Conservation (phyloP, 1,140 invertebrate genomes). For the Orchestia grillus region DNA sequence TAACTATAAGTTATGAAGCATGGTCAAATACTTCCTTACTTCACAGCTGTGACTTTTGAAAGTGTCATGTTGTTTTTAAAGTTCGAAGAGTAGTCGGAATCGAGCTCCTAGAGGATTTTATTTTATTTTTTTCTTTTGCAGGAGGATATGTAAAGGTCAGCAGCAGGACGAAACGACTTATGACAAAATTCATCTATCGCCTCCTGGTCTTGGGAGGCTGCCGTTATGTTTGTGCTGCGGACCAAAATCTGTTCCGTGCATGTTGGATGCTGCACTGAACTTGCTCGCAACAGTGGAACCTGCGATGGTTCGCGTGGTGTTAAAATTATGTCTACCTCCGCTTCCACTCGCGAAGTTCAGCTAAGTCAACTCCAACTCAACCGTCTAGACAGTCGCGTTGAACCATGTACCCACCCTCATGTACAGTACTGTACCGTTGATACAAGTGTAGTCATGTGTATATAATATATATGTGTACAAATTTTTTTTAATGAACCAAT, state of each 20-base stretch:
- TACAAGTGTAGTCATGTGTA: conserved; percentile 17
- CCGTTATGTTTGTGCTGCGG: neutral
- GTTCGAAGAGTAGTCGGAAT: neutral
- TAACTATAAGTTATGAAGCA: no score
- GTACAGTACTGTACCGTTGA: conserved; percentile 29
- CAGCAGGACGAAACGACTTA: neutral
- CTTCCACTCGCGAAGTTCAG: neutral
- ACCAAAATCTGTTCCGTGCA: neutral
- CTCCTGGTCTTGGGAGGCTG: neutral
- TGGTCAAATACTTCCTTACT: no score
- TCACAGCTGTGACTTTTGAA: no score
- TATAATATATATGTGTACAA: conserved; percentile 41
- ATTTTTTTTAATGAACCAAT: conserved; percentile 36
- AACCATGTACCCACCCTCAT: neutral
- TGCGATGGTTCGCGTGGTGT: neutral
- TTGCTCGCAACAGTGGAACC: neutral
- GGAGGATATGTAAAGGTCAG: neutral
- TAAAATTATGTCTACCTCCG: neutral
- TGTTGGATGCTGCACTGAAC: neutral
- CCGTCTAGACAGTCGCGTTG: neutral
- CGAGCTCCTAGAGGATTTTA: neutral
- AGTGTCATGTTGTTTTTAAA: no score
- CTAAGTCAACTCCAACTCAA: neutral
- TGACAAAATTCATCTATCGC: neutral
- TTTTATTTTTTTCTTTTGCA: neutral